phyloP scores from a whole-genome alignment of 2,888 invertebrate genomes.

The Eupithecia dodoneata region DNA sequence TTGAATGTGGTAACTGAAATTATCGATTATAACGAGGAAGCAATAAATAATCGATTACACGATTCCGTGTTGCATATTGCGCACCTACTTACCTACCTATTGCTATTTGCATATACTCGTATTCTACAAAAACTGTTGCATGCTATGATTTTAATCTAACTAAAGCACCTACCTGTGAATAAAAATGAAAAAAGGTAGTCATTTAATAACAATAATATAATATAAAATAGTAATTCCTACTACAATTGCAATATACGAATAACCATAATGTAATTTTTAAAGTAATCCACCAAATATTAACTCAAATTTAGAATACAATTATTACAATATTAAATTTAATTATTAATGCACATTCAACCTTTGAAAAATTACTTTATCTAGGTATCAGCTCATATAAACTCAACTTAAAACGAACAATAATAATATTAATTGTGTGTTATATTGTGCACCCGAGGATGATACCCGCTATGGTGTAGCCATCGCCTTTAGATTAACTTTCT shows the following conservation, averaged over 20 bases:
- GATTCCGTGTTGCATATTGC: conserved; percentile 24
- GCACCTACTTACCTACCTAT: not conserved
- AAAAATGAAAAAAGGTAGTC: not conserved
- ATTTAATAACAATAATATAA: too few species aligned
- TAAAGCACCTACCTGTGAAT: not conserved
- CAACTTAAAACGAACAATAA: not conserved
- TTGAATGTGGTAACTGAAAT: conserved; percentile 23
- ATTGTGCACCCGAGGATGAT: too few species aligned
- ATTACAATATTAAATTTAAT: too few species aligned
- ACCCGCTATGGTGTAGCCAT: too few species aligned
- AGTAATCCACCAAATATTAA: too few species aligned
- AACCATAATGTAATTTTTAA: too few species aligned
- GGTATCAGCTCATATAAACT: not conserved
- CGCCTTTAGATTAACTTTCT: too few species aligned
- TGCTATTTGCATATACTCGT: conserved; percentile 13
- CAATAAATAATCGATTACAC: conserved; percentile 29
- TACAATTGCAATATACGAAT: too few species aligned
- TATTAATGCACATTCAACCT: too few species aligned
- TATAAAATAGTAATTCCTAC: too few species aligned
- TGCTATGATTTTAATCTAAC: conserved; percentile 6
- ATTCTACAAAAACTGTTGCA: conserved; percentile 2
- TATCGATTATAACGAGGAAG: conserved; percentile 31
- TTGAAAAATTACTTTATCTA: too few species aligned
- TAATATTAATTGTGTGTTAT: not conserved
- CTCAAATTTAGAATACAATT: too few species aligned